Evolutionary conservation across 2,888 invertebrate species (phyloP), one percentile per base, ranked within the genome.

Genomic region (Xestia sexstrigata): DNA sequence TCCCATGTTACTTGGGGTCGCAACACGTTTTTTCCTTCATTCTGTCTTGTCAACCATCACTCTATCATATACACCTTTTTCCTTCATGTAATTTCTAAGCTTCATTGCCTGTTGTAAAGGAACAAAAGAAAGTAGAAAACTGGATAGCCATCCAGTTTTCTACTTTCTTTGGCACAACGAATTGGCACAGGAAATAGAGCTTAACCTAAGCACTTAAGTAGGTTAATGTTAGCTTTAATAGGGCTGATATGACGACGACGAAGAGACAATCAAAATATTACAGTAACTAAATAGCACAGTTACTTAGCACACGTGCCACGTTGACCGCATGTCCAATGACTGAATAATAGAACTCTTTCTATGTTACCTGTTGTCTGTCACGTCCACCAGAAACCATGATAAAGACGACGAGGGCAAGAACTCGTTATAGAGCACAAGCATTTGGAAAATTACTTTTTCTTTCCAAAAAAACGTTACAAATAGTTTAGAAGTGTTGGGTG

Each of bases 321-420:
- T 23, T 49, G 47, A 71, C 67, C 42, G 63, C 65, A 65, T 76
- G 65, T 26, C 60, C 68, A 62, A 71, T 65, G 83, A 65, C 68
- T 68, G 45, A 79, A 81, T 82, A 60, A 81, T 63, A 67, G 17
- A 79, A 66, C 55, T 67, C 42, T 81, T 73, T 78, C 67, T 30
- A 26, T 5, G 74, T 49, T 69, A 49, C 82, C 75, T 83, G 82
- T 20, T 55, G 26, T 15, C 23, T 35, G 60, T 72, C 82, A 83
- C 84, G 84, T 82, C 47, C 76, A 62, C 76, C 71, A 83, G 47
- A 26, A n/a, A 77, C 49, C 20, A 69, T 15, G 15, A 30, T 13
- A 62, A 26, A 35, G 35, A 69, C 70, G 42, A 60, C 60, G 49
- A 55, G 47, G 45, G 39, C 63, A 30, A 74, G 8, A 45, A 74